These are phyloP conservation scores for Stomorhina lunata DNA, from an alignment of 2,888 invertebrate species.

Conservation along the genomic window DNA sequence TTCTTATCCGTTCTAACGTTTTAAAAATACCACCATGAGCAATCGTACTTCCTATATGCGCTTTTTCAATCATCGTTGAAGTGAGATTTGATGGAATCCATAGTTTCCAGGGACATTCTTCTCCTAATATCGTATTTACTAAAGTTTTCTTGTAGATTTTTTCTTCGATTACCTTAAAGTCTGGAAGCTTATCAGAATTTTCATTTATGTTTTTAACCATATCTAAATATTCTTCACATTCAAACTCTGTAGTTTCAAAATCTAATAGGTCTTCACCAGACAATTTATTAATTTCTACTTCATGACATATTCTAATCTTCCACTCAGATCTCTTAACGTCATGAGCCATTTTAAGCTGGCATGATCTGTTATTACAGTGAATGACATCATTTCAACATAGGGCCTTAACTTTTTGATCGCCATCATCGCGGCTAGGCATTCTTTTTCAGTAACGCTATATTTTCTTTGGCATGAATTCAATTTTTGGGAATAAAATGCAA, in stretches of 20 bases:
- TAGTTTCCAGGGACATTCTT: no score
- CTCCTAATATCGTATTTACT: no score
- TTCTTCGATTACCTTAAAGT: background rate
- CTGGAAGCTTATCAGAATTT: background rate
- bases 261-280: background rate
- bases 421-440: conserved; percentile 11
- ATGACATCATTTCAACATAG: no score
- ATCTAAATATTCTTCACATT: background rate
- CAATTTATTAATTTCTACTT: background rate
- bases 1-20: no score
- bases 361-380: no score
- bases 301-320: background rate
- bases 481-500: conserved; percentile 16
- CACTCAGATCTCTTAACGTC: no score
- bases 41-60: no score
- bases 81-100: no score
- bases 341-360: no score
- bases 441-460: conserved; percentile 39
- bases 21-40: no score
- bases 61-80: no score
- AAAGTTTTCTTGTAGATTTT: background rate
- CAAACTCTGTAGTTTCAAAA: background rate
- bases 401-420: no score
- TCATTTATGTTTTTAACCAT: background rate
- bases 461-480: conserved; percentile 8